phyloP scores from a whole-genome alignment of 2,888 invertebrate species.

The Scrobipalpa atriplicella region DNA sequence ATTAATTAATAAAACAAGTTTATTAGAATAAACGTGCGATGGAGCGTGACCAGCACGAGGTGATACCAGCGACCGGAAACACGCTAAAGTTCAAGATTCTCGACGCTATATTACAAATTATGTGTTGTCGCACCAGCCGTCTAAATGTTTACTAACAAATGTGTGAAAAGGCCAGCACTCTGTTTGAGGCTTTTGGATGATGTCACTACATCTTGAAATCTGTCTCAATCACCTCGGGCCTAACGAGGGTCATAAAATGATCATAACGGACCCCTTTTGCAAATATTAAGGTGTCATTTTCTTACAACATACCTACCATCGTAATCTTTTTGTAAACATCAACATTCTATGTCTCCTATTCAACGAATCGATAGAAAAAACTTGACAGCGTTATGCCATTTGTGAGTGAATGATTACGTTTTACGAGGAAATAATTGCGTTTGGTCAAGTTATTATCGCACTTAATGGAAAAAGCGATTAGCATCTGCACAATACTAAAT shows the following conservation, averaged over 20 bases:
- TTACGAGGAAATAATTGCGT: too few relatives aligned
- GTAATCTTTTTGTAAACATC: too few relatives aligned
- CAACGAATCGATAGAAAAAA: not conserved
- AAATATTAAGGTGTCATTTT: not conserved
- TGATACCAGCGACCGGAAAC: constrained; percentile 15
- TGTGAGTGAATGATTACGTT: not conserved
- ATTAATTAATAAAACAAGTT: constrained; percentile 43
- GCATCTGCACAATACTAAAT: not conserved
- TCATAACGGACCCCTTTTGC: not conserved
- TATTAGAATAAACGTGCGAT: constrained; percentile 35
- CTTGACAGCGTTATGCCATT: not conserved
- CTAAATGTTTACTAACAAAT: constrained; percentile 23
- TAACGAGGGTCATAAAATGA: not conserved
- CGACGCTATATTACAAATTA: too few relatives aligned
- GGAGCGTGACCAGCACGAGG: constrained; percentile 15
- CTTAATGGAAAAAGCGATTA: constrained; percentile 3
- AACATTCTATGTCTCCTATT: not conserved
- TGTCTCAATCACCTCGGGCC: too few relatives aligned
- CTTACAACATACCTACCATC: too few relatives aligned
- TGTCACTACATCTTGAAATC: not conserved
- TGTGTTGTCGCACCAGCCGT: not conserved
- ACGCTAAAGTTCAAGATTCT: constrained; percentile 28
- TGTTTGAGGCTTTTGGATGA: not conserved
- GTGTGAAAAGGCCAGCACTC: not conserved
- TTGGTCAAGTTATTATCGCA: not conserved